Evolutionary conservation across 2,113 vertebrate species (phyloP).

Genomic region (Tapirus terrestris): DNA sequence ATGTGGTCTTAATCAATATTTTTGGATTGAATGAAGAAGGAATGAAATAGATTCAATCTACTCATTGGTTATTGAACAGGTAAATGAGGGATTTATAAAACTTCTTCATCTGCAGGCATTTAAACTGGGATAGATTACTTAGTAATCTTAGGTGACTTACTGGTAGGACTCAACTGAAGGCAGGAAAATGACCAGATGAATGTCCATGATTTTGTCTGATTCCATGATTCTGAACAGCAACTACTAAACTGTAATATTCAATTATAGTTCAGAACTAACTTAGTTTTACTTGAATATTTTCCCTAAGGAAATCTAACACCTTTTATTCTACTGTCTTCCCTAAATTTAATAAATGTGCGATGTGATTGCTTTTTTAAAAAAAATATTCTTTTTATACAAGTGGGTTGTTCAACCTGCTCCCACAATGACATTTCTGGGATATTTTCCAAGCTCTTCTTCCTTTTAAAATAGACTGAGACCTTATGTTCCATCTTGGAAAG

Average conservation of each 20-base stretch:
- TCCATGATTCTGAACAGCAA: background rate
- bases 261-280: conserved; percentile 34
- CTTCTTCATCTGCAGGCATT: background rate
- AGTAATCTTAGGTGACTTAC: background rate
- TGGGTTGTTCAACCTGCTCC: conserved; percentile 59
- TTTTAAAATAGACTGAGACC: conserved; percentile 70
- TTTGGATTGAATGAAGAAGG: background rate
- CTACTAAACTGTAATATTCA: conserved; percentile 30
- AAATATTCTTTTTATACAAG: conserved; percentile 65
- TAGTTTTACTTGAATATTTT: conserved; percentile 68
- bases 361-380: conserved; percentile 49
- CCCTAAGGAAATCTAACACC: conserved; percentile 34
- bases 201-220: background rate
- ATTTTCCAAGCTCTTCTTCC: conserved; percentile 69
- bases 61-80: background rate
- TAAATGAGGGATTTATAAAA: background rate
- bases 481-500: conserved; percentile 67
- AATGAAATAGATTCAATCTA: background rate
- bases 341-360: conserved; percentile 66
- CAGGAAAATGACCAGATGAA: background rate
- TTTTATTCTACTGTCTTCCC: conserved; percentile 50
- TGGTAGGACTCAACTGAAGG: background rate
- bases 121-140: background rate
- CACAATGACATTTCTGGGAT: conserved; percentile 73
- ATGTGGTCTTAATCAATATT: background rate